Base-by-base conservation (phyloP, 2,888 invertebrate species). In the Lasioglossum malachurum region DNA sequence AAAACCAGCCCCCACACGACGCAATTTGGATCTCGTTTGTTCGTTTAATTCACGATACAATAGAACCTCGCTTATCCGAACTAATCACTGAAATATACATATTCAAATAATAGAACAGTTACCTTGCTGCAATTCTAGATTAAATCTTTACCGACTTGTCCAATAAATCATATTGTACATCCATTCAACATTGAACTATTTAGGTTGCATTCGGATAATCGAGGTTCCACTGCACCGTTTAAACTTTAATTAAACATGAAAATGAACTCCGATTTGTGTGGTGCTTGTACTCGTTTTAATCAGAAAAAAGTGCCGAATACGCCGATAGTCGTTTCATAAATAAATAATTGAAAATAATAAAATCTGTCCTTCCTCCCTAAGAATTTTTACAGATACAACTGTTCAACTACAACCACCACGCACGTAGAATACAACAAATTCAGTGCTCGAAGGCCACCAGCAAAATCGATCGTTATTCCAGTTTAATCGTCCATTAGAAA, bases 401-500 rank as follows among this genome's bases (percentile, higher is more conserved):
- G 23, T 53, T 53, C 53, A 23, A 53, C n/a, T 3, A 19, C 1
- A 4, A 27, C 27, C n/a, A 31, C 31, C 53, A 4, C 2, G 7
- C 2, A 2, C 12, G 5, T 16, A 16, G 1, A 16, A 27, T 64
- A 4, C 60, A 16, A 64, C 5, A 12, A 64, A 60, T 14, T 31
- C 16, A 7, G 12, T 16, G 31, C 16, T 16, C 64, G 64, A 27
- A 75, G 2, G 41, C 16, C n/a, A 53, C 10, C 53, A 3, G 1
- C 0, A 53, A 53, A 53, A 53, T 53, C 53, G 53, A 19, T 57
- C n/a, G 41, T 57, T 3, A 12, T 44, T 38, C 16, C 12, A 7
- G 44, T 84, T 84, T 75, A 75, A 84, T 83, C 78, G 78, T 41
- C 78, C 74, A 78, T 78, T 78, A 75, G 76, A 8, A 57, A 38